phyloP scores from a whole-genome alignment of 2,888 invertebrate species.

The Toxonevra muliebris region DNA sequence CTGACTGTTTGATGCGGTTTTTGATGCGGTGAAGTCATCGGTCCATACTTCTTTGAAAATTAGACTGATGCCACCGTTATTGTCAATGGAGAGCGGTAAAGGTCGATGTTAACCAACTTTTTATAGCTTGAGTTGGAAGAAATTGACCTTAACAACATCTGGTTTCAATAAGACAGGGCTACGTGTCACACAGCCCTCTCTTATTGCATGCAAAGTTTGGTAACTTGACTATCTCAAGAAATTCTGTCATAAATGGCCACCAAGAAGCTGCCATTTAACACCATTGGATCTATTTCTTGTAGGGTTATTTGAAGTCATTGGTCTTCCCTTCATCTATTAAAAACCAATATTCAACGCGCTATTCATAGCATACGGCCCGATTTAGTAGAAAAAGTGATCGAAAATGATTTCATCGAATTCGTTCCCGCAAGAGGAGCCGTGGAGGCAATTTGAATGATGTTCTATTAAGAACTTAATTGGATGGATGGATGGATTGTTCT shows the following conservation, averaged over 20 bases:
- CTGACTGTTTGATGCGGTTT: too few species aligned
- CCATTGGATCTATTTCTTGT: neutral
- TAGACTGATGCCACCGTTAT: neutral
- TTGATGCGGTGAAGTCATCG: too few species aligned
- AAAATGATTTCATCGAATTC: neutral
- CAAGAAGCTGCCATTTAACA: neutral
- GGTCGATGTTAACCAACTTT: neutral
- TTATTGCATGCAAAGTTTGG: too few species aligned
- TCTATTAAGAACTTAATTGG: neutral
- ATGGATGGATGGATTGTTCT: neutral
- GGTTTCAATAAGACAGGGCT: neutral
- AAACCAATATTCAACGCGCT: neutral
- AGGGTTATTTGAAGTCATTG: neutral
- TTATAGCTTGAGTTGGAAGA: constrained; percentile 1
- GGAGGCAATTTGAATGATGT: neutral
- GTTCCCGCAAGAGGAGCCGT: neutral
- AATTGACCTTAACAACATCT: neutral
- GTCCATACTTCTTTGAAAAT: too few species aligned
- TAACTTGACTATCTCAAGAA: neutral
- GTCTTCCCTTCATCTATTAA: too few species aligned
- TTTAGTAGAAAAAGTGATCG: neutral
- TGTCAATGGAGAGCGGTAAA: too few species aligned
- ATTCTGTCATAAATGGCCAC: neutral
- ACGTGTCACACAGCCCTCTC: neutral
- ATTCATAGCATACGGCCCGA: neutral